phyloP scores from a whole-genome alignment of 2,113 vertebrate species.

The Engraulis encrasicolus region DNA sequence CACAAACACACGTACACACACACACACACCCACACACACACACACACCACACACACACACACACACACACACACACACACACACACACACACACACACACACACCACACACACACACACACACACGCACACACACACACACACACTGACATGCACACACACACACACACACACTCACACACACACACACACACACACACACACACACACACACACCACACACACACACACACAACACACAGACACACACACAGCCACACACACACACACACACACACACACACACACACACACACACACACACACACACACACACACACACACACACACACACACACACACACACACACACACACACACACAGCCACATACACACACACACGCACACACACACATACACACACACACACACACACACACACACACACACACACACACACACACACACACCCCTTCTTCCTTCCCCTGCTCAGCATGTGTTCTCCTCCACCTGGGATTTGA shows the following conservation, averaged over 20 bases:
- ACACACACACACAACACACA: not conserved
- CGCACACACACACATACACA: not conserved
- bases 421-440: not conserved
- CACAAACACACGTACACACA: too few species aligned
- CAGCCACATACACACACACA: not conserved
- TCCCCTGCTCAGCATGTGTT: not conserved
- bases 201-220: not conserved
- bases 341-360: not conserved
- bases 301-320: not conserved
- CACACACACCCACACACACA: too few species aligned
- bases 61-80: not conserved
- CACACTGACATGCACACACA: not conserved
- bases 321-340: not conserved
- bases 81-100: too few species aligned
- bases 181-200: not conserved
- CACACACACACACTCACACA: not conserved
- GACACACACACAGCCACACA: not conserved
- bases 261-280: too few species aligned
- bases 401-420: not conserved
- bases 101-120: slow-evolving; percentile 4
- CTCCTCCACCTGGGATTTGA: not conserved
- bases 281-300: not conserved
- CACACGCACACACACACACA: not conserved
- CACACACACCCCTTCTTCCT: not conserved
- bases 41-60: too few species aligned